Conservation (phyloP, 53 echinoderm and acorn worm species). For the Patiria pectinifera region DNA sequence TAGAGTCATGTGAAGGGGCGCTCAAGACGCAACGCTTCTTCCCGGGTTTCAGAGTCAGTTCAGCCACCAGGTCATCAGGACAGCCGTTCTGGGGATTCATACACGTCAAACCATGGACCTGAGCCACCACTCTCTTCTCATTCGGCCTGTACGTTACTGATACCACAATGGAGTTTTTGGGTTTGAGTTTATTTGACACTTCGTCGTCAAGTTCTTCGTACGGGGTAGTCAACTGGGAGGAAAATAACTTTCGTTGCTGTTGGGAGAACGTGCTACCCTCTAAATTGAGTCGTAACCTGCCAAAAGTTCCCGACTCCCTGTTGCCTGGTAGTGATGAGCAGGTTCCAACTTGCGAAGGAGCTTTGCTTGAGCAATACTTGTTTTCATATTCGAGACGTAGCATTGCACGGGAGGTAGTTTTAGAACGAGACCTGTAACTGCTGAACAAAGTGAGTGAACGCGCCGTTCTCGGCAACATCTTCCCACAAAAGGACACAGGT, state of each 20-base stretch:
- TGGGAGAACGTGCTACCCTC: neutral
- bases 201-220: neutral
- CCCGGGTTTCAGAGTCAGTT: conserved; percentile 14
- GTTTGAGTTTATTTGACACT: neutral
- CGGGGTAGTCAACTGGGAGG: neutral
- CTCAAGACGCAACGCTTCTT: neutral
- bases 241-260: neutral
- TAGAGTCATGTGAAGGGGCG: neutral
- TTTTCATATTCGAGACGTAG: neutral
- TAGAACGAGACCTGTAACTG: neutral
- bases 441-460: too few relatives aligned
- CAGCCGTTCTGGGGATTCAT: neutral
- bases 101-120: neutral
- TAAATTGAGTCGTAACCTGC: neutral
- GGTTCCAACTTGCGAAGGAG: neutral
- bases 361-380: neutral
- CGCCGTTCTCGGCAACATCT: neutral
- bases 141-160: neutral
- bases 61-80: neutral
- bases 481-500: neutral
- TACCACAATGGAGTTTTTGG: neutral
- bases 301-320: neutral
- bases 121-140: neutral
- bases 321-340: neutral
- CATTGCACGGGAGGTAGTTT: neutral